These are phyloP conservation scores for Eucidaris tribuloides DNA, from an alignment of 35 echinoderm and acorn worm species.

Conservation along the genomic window DNA sequence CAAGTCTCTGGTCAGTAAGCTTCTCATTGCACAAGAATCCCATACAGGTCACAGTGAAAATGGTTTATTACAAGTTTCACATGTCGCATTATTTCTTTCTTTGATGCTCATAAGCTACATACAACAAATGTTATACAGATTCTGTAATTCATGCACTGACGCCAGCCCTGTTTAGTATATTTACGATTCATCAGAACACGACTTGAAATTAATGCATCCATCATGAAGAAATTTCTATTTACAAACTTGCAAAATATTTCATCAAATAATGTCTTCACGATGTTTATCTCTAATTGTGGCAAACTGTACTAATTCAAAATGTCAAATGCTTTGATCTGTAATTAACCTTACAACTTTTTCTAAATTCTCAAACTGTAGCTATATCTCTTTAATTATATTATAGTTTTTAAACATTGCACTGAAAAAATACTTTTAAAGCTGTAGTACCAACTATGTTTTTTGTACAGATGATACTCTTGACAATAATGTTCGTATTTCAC, in stretches of 20 bases:
- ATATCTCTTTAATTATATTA: too few relatives aligned
- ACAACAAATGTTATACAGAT: not conserved
- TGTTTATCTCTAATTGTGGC: too few relatives aligned
- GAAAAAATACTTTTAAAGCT: too few relatives aligned
- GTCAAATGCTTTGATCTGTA: too few relatives aligned
- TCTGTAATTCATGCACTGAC: not conserved
- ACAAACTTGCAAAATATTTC: not conserved
- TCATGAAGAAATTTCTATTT: not conserved
- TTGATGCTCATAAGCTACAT: not conserved
- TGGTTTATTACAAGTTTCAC: not conserved
- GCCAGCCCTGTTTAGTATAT: not conserved
- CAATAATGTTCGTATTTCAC: too few relatives aligned
- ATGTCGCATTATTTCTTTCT: not conserved
- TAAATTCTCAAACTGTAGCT: too few relatives aligned
- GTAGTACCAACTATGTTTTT: too few relatives aligned
- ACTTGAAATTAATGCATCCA: not conserved
- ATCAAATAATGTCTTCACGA: too few relatives aligned
- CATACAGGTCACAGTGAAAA: conserved; percentile 1
- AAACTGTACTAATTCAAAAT: too few relatives aligned
- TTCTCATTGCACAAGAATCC: not conserved
- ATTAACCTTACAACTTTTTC: too few relatives aligned
- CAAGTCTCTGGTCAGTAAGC: not conserved
- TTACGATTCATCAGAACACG: not conserved
- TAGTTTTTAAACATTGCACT: too few relatives aligned
- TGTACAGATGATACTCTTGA: too few relatives aligned